Evolutionary conservation across 2,888 invertebrate genomes (phyloP).

Genomic region (Tetropium fuscum): DNA sequence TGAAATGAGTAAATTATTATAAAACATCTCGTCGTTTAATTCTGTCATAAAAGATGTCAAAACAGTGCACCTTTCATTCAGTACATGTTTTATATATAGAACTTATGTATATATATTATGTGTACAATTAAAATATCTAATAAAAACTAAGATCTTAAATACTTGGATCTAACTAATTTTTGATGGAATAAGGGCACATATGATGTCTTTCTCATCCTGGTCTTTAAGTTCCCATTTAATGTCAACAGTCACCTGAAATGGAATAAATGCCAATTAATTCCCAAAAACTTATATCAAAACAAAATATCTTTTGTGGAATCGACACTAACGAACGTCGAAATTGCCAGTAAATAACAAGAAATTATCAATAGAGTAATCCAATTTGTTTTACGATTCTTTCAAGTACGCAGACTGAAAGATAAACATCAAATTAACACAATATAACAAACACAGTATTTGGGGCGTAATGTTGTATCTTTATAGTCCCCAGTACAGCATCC

Average conservation of each 20-base stretch:
- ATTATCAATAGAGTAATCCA: no score
- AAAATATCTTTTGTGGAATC: no score
- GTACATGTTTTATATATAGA: neutral
- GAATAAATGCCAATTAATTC: no score
- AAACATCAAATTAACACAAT: no score
- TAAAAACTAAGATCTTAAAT: constrained; percentile 1
- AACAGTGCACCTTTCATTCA: neutral
- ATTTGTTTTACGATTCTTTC: no score
- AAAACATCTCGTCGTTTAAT: constrained; percentile 4
- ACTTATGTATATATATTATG: neutral
- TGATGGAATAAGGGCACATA: constrained; percentile 78
- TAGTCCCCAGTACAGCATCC: no score
- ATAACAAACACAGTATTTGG: no score
- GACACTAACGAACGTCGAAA: no score
- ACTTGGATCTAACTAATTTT: constrained; percentile 66
- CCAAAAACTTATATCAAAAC: no score
- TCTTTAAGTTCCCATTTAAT: constrained; percentile 82
- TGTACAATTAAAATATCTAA: neutral
- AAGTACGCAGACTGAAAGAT: no score
- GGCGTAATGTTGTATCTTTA: no score
- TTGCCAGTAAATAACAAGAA: no score
- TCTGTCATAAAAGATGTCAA: neutral
- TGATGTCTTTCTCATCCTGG: constrained; percentile 71
- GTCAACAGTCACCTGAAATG: constrained; percentile 70
- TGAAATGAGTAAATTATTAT: constrained; percentile 34